phyloP scores from a whole-genome alignment of 2,113 vertebrate species.

The Chamaea fasciata region DNA sequence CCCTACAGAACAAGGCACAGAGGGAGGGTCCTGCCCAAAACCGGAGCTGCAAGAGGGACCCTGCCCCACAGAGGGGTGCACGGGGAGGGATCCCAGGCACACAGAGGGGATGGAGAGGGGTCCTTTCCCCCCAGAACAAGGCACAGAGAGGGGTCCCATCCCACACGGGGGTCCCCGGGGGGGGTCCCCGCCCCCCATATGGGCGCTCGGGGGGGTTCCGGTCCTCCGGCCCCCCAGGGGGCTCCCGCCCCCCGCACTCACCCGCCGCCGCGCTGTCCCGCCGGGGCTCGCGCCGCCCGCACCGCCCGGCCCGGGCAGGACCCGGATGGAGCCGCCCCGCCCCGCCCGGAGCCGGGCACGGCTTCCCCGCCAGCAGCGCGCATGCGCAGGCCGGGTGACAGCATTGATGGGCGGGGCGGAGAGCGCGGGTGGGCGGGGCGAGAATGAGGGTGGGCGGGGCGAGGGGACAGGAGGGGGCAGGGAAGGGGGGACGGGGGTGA shows the following conservation, averaged over 20 bases:
- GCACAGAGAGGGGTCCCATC: background rate
- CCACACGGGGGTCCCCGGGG: fast-evolving
- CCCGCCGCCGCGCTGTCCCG: background rate
- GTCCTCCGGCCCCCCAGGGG: constrained; percentile 2
- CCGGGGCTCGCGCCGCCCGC: background rate
- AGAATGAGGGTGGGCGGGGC: background rate
- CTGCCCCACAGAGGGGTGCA: background rate
- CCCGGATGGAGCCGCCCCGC: background rate
- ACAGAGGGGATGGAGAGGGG: background rate
- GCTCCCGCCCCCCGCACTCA: background rate
- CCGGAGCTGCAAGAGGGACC: background rate
- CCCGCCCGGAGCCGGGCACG: background rate
- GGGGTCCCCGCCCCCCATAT: background rate
- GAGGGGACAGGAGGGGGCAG: too few species aligned
- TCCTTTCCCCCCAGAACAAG: background rate
- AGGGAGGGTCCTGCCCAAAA: background rate
- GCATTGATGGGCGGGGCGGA: background rate
- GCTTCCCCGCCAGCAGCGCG: background rate
- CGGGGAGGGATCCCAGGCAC: too few species aligned
- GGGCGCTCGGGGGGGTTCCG: background rate
- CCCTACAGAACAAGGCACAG: background rate
- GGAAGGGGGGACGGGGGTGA: background rate
- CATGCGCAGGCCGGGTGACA: background rate
- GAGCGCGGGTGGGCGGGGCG: too few species aligned
- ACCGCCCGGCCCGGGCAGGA: background rate